Base-by-base conservation (phyloP, 2,113 vertebrate species). In the Petrocephalus microphthalmus region DNA sequence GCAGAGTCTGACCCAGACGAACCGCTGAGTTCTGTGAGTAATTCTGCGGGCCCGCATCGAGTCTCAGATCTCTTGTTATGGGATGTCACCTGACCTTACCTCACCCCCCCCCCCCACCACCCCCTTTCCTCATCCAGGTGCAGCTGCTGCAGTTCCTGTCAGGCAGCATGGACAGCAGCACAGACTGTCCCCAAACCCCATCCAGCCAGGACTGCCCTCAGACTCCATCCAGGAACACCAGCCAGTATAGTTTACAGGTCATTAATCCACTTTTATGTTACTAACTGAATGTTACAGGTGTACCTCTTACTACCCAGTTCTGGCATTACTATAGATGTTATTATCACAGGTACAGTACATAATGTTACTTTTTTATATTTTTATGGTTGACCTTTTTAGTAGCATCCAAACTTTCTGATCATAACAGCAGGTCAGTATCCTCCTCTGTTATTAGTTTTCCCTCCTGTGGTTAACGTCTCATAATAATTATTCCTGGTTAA, bases 61-160 rank as follows among this genome's bases (percentile, higher is more conserved):
- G n/a, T 83, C 86, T 56, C 51, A 49, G 64, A 90, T 88, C 49
- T 90, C 67, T 84, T 81, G n/a, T 25, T 42, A 25, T 83, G 47
- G 74, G 47, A 52, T 57, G n/a, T 47, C 11, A 64, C 25, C 88
- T 67, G 25, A 29, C 25, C 54, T 54, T 3, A 8, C 54, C 84
- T 88, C 89, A 90, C 37, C 64, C 52, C 67, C 42, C 42, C 42
- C 42, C 42, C 42, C 42, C 42, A 1, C 42, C n/a, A n/a, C n/a
- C n/a, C n/a, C n/a, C n/a, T n/a, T 33, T 90, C 91, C 89, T 88
- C 89, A 91, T 89, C 45, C 90, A 99, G 98, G 93, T 91, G 90
- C 94, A 96, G 29, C 91, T 99, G 19, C 92, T 96, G 87, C 94
- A 97, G 86, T 99, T 98, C 94, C 93, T 99, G 85, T 93, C 89